Percentiles rank a stretch among this genome's conserved stretches.
Evolutionary conservation across 92 coral and sea anemone genomes (phyloP).

Genomic region (Bergia puertoricense): DNA sequence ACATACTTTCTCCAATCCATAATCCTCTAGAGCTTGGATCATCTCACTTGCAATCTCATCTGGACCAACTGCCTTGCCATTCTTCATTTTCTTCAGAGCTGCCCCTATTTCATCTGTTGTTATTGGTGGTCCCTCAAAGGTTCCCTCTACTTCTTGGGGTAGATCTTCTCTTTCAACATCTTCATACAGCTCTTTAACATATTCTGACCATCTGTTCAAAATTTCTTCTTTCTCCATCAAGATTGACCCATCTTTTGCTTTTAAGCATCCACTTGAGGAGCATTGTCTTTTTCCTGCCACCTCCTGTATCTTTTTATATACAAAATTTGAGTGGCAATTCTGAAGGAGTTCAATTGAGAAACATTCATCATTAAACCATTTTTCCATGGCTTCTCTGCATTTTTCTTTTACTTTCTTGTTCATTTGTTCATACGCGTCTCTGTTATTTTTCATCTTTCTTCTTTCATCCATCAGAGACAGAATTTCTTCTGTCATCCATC

Average conservation of each 20-base stretch:
- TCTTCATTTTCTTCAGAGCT: conserved; percentile 2
- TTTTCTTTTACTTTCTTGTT: neutral
- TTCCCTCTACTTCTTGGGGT: neutral
- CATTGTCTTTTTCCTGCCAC: neutral
- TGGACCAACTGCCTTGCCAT: neutral
- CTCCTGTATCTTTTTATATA: neutral
- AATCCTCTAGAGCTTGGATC: neutral
- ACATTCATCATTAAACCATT: neutral
- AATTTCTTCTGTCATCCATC: conserved; percentile 1
- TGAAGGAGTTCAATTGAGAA: neutral
- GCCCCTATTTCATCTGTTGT: neutral
- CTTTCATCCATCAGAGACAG: conserved; percentile 4
- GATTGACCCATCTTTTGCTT: neutral
- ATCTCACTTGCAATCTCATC: neutral
- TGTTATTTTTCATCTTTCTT: neutral
- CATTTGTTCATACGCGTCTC: neutral
- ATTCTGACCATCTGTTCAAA: neutral
- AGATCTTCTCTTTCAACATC: neutral
- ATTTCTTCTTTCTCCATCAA: neutral
- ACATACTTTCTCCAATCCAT: neutral
- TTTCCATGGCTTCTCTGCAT: neutral
- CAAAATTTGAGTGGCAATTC: neutral
- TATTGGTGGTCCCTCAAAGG: neutral
- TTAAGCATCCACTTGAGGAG: conserved; percentile 14
- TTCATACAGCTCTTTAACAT: neutral